Base-by-base conservation (phyloP, 2,888 invertebrate species). In the Mesoligia furuncula region DNA sequence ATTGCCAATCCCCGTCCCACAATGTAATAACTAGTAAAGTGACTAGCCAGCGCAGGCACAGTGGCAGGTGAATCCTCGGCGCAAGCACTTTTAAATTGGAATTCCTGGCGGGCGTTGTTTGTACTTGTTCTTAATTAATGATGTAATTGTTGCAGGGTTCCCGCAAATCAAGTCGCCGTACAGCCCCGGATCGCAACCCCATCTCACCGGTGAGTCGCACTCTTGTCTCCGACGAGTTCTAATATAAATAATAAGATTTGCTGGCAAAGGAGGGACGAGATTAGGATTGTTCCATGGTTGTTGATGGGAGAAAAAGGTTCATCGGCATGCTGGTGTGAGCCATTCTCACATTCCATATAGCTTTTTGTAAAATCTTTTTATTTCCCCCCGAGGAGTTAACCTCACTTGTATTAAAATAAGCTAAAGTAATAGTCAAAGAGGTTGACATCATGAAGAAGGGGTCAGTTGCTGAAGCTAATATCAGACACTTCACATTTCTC, bases 141-240 rank as follows among this genome's bases (percentile, higher is more conserved):
- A 91, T 84, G 83, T 90, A 87, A 88, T 90, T 91, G 90, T 95
- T 93, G 86, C 97, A 97, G 97, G 97, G 84, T 97, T 97, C 94
- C 97, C 97, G 88, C 97, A 97, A 93, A 97, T 97, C 93, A 97
- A 97, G 95, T 97, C 97, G 65, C 97, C 97, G 66, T 97, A 97
- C 96, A 97, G 97, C 92, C 97, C 97, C 71, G 90, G 92, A 84
- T 96, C 97, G 83, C 97, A 97, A 91, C 97, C 97, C 77, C 97
- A 97, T 90, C 96, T 97, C 90, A 95, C 97, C 92, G 97, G 97
- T 97, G 91, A 97, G 95, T 84, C 84, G 36, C 64, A 71, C 39
- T 77, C 67, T 79, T 83, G 57, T 80, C 92, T 84, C 76, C 64
- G 15, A 73, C 48, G 17, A 54, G 24, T 45, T 71, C 42, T 79